Conservation (phyloP, 2,113 vertebrate species). For the Tachysurus vachellii region DNA sequence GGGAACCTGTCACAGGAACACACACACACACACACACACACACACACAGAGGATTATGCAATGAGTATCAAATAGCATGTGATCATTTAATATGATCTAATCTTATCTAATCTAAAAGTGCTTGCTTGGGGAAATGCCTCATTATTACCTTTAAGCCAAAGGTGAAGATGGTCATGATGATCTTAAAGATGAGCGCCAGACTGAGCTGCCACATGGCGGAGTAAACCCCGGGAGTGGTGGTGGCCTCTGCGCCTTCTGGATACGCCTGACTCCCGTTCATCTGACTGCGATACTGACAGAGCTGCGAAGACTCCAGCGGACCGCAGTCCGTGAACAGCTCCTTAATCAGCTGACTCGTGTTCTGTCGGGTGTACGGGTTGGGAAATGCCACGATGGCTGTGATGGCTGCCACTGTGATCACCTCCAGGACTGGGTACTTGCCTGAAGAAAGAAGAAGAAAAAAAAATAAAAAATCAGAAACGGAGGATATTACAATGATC, state of each 20-base stretch:
- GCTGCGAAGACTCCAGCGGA: constrained; percentile 90
- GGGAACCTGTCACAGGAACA: constrained; percentile 77
- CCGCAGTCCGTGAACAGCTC: constrained; percentile 98
- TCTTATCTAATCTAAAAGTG: background rate
- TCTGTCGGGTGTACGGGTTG: constrained; percentile 94
- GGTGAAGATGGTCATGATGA: constrained; percentile 99
- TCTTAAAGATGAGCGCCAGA: constrained; percentile 96
- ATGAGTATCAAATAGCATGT: background rate
- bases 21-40: background rate
- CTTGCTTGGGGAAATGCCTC: background rate
- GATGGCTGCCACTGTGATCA: constrained; percentile 92
- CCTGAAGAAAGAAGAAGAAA: too few relatives aligned
- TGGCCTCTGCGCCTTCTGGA: constrained; percentile 85
- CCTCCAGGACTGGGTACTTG: constrained; percentile 94
- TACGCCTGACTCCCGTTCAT: constrained; percentile 92
- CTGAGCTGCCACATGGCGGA: constrained; percentile 97
- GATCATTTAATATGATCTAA: background rate
- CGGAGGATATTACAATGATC: background rate
- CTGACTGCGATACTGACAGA: constrained; percentile 94
- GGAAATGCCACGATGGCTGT: constrained; percentile 94
- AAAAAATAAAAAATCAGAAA: constrained; percentile 66
- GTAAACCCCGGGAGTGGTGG: constrained; percentile 91
- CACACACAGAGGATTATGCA: background rate
- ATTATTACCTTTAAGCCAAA: constrained; percentile 92
- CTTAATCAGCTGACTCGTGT: constrained; percentile 97